Evolutionary conservation across 35 echinoderm and acorn worm species (phyloP).

Genomic region (Acanthaster planci): DNA sequence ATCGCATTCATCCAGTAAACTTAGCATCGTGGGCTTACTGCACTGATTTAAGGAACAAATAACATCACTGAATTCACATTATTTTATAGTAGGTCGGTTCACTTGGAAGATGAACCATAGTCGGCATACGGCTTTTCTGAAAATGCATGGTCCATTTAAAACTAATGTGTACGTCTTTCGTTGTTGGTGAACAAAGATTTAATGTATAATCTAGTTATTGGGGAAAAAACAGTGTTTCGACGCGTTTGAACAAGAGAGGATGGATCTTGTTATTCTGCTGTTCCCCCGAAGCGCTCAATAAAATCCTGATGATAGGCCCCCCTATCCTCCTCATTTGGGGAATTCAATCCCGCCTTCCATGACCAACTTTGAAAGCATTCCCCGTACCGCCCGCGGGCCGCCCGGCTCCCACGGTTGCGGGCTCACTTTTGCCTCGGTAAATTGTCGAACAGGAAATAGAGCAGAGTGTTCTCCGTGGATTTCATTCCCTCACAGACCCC

Average conservation of each 20-base stretch:
- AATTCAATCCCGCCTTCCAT: conserved; percentile 5
- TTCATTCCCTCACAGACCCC: background rate
- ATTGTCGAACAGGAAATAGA: conserved; percentile 22
- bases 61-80: too few relatives aligned
- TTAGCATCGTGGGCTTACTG: too few relatives aligned
- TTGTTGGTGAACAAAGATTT: background rate
- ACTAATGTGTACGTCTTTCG: too few relatives aligned
- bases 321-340: conserved; percentile 17
- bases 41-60: too few relatives aligned
- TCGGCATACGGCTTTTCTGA: too few relatives aligned
- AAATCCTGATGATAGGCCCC: conserved; percentile 15
- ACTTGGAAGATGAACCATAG: too few relatives aligned
- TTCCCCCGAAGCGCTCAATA: conserved; percentile 12
- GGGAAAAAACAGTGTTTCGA: background rate
- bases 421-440: background rate
- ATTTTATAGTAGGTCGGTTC: too few relatives aligned
- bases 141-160: too few relatives aligned
- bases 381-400: background rate
- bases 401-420: background rate
- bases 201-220: background rate
- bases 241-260: background rate
- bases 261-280: conserved; percentile 4
- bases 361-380: conserved; percentile 19
- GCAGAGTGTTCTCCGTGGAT: background rate
- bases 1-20: too few relatives aligned